A percentile compares a stretch with the other conserved stretches of the same genome.
Evolutionary conservation across 1,140 invertebrate genomes (phyloP).

Genomic region (Platorchestia sp.): DNA sequence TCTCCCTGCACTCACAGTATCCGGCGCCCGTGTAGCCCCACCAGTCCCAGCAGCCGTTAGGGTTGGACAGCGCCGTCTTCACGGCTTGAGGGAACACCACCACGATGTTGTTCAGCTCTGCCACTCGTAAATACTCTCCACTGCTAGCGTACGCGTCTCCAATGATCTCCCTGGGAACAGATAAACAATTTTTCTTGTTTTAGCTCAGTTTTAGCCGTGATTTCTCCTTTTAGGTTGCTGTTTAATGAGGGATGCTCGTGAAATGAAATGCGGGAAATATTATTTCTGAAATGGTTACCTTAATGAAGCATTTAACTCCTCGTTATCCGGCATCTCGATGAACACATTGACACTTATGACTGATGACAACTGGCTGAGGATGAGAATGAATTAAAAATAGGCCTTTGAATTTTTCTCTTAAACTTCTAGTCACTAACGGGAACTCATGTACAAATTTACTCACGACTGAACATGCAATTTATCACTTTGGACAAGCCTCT

Average conservation of each 20-base stretch:
- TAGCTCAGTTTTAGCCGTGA: too few species aligned
- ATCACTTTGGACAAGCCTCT: too few species aligned
- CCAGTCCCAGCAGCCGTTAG: conserved; percentile 73
- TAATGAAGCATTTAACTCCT: too few species aligned
- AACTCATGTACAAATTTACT: too few species aligned
- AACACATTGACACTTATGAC: too few species aligned
- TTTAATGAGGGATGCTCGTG: neutral
- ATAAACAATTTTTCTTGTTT: neutral
- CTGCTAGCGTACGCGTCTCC: conserved; percentile 70
- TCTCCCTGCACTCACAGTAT: neutral
- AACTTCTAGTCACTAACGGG: too few species aligned
- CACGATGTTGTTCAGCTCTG: conserved; percentile 72
- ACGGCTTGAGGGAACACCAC: conserved; percentile 72
- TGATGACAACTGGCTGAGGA: too few species aligned
- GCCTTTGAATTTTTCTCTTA: too few species aligned
- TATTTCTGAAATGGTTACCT: neutral
- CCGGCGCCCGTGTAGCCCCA: conserved; percentile 67
- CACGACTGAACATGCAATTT: too few species aligned
- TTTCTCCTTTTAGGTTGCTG: neutral
- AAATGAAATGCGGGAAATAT: neutral
- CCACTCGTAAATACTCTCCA: conserved; percentile 72
- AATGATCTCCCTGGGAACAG: conserved; percentile 46
- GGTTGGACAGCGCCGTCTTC: conserved; percentile 68
- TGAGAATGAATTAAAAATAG: too few species aligned
- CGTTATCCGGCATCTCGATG: too few species aligned